Evolutionary conservation across 1,140 invertebrate genomes (phyloP).

Genomic region (Trachymyrmex cornetzi): DNA sequence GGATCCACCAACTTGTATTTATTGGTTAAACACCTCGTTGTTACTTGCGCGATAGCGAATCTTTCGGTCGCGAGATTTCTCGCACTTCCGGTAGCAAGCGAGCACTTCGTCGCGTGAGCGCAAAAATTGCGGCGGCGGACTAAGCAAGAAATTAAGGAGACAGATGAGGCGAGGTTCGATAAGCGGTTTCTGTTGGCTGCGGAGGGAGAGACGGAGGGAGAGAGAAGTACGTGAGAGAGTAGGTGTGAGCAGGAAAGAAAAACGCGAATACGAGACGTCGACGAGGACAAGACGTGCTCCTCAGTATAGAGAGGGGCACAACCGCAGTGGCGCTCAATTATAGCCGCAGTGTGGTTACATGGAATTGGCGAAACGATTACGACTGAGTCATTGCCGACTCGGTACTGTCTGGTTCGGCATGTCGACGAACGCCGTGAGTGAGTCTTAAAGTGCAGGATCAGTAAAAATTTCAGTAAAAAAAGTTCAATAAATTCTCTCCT

Average conservation of each 20-base stretch:
- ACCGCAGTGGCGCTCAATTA: conserved; percentile 67
- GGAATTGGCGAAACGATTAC: conserved; percentile 38
- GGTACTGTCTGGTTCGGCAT: neutral
- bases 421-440: conserved; percentile 3
- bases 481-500: neutral
- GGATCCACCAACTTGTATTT: neutral
- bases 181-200: conserved; percentile 53
- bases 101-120: conserved; percentile 23
- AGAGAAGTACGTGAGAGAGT: conserved; percentile 10
- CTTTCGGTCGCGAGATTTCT: neutral
- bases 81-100: conserved; percentile 4
- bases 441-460: neutral
- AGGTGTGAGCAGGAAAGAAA: conserved; percentile 20
- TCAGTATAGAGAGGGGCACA: conserved; percentile 11
- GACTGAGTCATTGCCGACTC: conserved; percentile 32
- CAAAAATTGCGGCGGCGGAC: conserved; percentile 67
- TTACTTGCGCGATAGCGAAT: neutral
- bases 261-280: conserved; percentile 5
- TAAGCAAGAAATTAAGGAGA: conserved; percentile 75
- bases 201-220: conserved; percentile 39
- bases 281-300: conserved; percentile 53
- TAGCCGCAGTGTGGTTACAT: conserved; percentile 37
- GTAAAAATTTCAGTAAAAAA: neutral
- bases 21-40: neutral
- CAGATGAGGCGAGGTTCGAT: conserved; percentile 72